Percentiles rank a stretch among this genome's conserved stretches.
phyloP scores from a whole-genome alignment of 2,113 vertebrate genomes.

The Gracilinanus agilis region DNA sequence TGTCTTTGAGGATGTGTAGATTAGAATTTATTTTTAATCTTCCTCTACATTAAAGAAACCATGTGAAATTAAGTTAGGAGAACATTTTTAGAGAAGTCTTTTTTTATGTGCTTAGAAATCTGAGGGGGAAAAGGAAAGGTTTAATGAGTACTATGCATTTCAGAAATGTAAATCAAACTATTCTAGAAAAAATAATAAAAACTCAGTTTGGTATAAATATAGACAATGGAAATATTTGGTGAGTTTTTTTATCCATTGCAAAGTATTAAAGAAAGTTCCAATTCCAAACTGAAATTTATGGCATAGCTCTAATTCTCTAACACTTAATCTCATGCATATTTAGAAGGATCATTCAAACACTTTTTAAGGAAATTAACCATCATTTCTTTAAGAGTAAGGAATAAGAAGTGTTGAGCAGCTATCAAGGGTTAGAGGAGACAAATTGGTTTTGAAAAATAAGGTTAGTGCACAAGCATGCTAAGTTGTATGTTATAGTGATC shows the following conservation, averaged over 20 bases:
- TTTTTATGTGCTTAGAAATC: background rate
- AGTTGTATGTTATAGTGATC: background rate
- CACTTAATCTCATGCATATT: too few species aligned
- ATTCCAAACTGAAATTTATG: background rate
- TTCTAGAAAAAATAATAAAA: background rate
- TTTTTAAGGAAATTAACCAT: too few species aligned
- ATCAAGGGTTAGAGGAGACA: background rate
- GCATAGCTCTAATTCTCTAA: too few species aligned
- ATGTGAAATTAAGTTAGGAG: background rate
- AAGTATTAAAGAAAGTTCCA: background rate
- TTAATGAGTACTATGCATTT: background rate
- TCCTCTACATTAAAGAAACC: background rate
- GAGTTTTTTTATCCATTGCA: background rate
- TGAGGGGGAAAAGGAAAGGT: background rate
- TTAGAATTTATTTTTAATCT: background rate
- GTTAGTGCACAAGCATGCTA: background rate
- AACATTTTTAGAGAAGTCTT: background rate
- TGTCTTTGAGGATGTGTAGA: background rate
- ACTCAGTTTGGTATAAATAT: background rate
- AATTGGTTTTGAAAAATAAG: background rate
- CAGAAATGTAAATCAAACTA: background rate
- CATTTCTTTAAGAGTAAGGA: background rate
- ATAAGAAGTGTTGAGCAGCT: background rate
- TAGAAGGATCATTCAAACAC: too few species aligned
- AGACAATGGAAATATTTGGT: too few species aligned